Evolutionary conservation across 2,797 vertebrate species (phyloP).

Genomic region (Brotogeris chrysoptera): DNA sequence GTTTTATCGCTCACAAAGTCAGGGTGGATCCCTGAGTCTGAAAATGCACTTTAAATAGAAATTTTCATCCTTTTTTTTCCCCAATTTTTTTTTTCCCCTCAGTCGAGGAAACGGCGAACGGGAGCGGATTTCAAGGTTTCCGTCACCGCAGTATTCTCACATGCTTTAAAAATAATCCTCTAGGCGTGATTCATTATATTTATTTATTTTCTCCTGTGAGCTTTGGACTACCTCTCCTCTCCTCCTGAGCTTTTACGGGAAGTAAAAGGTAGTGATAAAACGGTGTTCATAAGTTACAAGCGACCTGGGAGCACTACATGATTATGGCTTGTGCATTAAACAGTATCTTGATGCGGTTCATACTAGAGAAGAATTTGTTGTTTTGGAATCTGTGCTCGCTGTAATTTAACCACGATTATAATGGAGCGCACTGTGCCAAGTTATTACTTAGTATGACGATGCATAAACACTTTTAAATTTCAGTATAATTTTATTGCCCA

Average conservation of each 20-base stretch:
- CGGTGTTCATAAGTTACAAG: constrained; percentile 17
- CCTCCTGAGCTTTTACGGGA: constrained; percentile 24
- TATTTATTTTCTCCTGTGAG: not conserved
- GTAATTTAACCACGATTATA: constrained; percentile 49
- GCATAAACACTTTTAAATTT: constrained; percentile 51
- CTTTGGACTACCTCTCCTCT: not conserved
- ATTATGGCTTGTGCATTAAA: constrained; percentile 14
- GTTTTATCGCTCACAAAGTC: not conserved
- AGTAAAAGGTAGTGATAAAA: constrained; percentile 52
- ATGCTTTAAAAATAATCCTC: not conserved
- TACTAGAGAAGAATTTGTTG: not conserved
- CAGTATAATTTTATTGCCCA: constrained; percentile 34
- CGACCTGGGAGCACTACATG: constrained; percentile 35
- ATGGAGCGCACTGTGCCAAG: constrained; percentile 33
- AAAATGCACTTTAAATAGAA: not conserved
- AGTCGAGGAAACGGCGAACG: not conserved
- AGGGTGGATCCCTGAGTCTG: not conserved
- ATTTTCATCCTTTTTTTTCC: not conserved
- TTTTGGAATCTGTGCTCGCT: not conserved
- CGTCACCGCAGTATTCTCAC: not conserved
- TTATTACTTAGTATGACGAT: constrained; percentile 54
- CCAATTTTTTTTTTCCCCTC: not conserved
- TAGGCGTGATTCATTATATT: not conserved
- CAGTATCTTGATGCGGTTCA: constrained; percentile 16
- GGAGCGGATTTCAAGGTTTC: not conserved